Evolutionary conservation across 2,797 vertebrate species (phyloP), one percentile per base, ranked within the genome.

Genomic region (Ateles fusciceps): DNA sequence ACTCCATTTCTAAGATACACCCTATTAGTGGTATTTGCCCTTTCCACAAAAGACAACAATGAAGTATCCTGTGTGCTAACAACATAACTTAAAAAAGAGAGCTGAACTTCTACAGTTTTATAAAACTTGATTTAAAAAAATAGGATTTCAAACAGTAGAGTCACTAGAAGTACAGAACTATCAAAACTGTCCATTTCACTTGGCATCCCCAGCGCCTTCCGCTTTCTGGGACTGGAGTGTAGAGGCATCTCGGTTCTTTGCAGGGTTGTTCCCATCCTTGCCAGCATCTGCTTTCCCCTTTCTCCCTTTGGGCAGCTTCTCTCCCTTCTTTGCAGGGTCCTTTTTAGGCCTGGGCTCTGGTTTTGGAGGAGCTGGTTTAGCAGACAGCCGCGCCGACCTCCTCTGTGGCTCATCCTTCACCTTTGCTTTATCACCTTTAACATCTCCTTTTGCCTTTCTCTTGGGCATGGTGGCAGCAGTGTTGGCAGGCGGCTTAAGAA

Each of bases 341-440:
- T 95, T 92, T 72, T 87, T 88, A 5, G 85, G 91, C 85, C 72
- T 61, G 55, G 92, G 89, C 83, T 96, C 96, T 10, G 89, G 89
- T 13, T 97, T 93, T 4, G 96, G 85, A 83, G 94, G 55, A 33
- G 94, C 93, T n/a, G 97, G 93, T n/a, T 74, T 95, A 24, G 96
- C 95, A 11, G 96, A 97, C 90, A 97, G 11, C 30, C 93, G 42
- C 0, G 94, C 96, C 0, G 91, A 96, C 59, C 96, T 96, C 72
- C 97, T 89, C 91, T 96, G 96, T 1, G 94, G 91, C 75, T 96
- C 83, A 8, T 71, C 64, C 75, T 96, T 94, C 39, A 22, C 85
- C 87, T 96, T 92, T 0, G 6, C 87, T 78, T 93, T 96, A 55
- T 95, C 94, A 2, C 75, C 95, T 68, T 93, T 95, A 4, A 71